Evolutionary conservation across 2,888 invertebrate species (phyloP), one percentile per base, ranked within the genome.

Genomic region (Cataglyphis cursor): DNA sequence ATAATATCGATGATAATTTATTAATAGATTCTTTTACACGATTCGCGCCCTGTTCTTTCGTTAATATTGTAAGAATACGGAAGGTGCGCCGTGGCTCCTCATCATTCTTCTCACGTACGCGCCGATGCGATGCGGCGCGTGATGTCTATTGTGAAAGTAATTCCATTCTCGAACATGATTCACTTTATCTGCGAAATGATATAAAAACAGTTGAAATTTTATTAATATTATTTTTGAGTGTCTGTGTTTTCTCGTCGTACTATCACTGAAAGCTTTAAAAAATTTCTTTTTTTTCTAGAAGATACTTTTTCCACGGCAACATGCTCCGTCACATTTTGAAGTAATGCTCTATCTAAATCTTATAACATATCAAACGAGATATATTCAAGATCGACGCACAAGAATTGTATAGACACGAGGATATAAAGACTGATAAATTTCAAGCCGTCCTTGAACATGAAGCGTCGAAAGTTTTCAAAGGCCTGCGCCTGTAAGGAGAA

Each of bases 121-220:
- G 80, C 76, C 85, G 84, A 59, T 85, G 81, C 85, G 84, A 59
- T 85, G 80, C 81, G 86, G 83, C 84, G 74, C 84, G 85, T 89
- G 89, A 89, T 88, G 88, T 83, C 81, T 86, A 82, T 88, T 82
- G 88, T 85, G 84, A 89, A 89, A 89, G 88, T 86, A 85, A 88
- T 88, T 82, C 57, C 76, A 82, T 66, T 62, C 75, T 31, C 87
- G 72, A 88, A 88, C 84, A 85, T 89, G 87, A 88, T 87, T 83
- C 85, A 73, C 82, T 85, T 83, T 70, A 57, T 54, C 21, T 15
- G 48, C 64, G 38, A 78, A 51, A 74, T 66, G 76, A 64, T 51
- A 66, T 44, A 35, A 86, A 76, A 85, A 51, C 51, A 28, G 21
- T 8, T 10, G 12, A 44, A 28, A 68, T 66, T 66, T 44, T 8